Evolutionary conservation across 2,888 invertebrate species (phyloP), one percentile per base, ranked within the genome.

Genomic region (Flexamia atlantica): DNA sequence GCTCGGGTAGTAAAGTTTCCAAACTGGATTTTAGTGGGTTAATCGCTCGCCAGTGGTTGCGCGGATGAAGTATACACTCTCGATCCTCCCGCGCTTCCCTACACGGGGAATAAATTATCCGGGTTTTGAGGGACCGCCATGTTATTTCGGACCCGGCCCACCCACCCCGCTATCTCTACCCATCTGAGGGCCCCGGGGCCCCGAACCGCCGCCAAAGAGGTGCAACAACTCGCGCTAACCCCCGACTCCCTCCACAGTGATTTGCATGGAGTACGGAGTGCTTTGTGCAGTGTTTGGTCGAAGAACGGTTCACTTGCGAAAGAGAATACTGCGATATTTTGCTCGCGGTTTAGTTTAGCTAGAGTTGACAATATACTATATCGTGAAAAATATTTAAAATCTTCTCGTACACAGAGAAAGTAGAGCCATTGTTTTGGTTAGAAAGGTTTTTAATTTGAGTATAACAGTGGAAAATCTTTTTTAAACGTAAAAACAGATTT

Each of bases 121-220:
- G 23, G 72, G 72, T 36, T 72, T 70, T 72, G 72, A 40, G 42
- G 72, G 72, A 23, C 72, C 72, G 72, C 72, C 72, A 72, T 72
- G 36, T 72, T 72, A 72, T 72, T 36, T 72, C 23, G 36, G 42
- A 17, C 30, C 32, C 7, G 72, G 72, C 42, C 72, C 72, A 72
- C 72, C 72, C 72, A 72, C 72, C 68, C 68, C 68, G 32, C 32
- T 68, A 68, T 68, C 68, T 12, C 30, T 23, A 46, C 53, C 53
- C 68, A 32, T 28, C 28, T 68, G 4, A 4, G 68, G 30, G 30
- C 30, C 68, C 68, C 20, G 23, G 68, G 68, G n/a, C 14, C 14
- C 68, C 5, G 53, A 23, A n/a, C 68, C 68, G 28, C 68, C 68
- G 28, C 68, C 68, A 68, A 68, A 68, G 68, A 53, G 53, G 53